These are phyloP conservation scores for Craniophora ligustri DNA, from an alignment of 2,888 invertebrate genomes.

Conservation along the genomic window DNA sequence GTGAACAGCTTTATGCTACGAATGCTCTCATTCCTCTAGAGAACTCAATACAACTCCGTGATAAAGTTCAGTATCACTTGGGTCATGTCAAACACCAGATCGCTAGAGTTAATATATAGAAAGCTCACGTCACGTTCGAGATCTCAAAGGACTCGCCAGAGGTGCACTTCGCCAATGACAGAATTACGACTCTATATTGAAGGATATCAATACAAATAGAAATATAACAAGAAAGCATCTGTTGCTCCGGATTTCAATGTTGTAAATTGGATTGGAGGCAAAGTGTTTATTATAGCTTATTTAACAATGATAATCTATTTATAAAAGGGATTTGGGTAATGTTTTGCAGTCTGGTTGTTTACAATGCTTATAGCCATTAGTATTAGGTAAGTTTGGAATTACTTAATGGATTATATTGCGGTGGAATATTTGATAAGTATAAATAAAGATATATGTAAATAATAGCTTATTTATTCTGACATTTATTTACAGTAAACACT, in stretches of 20 bases:
- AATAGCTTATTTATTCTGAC: too few relatives aligned
- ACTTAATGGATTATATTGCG: too few relatives aligned
- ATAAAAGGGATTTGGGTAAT: neutral
- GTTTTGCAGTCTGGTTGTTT: too few relatives aligned
- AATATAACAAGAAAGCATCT: neutral
- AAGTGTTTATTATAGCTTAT: too few relatives aligned
- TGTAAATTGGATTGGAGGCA: neutral
- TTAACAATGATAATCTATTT: neutral
- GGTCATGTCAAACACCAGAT: slow-evolving; percentile 17
- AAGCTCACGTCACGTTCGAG: neutral
- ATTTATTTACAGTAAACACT: too few relatives aligned
- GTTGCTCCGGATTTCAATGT: slow-evolving; percentile 4
- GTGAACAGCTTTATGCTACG: neutral
- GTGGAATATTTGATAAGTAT: too few relatives aligned
- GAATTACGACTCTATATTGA: slow-evolving; percentile 12
- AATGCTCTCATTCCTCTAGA: neutral
- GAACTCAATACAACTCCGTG: slow-evolving; percentile 2
- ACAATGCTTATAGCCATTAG: too few relatives aligned
- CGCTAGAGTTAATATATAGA: slow-evolving; percentile 12
- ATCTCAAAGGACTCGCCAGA: slow-evolving; percentile 8
- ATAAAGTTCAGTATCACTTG: slow-evolving; percentile 14
- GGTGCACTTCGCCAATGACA: slow-evolving; percentile 27
- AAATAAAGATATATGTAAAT: too few relatives aligned
- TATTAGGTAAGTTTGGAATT: too few relatives aligned
- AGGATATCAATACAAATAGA: slow-evolving; percentile 6